phyloP scores from a whole-genome alignment of 2,113 vertebrate genomes.

The Serinus canaria region DNA sequence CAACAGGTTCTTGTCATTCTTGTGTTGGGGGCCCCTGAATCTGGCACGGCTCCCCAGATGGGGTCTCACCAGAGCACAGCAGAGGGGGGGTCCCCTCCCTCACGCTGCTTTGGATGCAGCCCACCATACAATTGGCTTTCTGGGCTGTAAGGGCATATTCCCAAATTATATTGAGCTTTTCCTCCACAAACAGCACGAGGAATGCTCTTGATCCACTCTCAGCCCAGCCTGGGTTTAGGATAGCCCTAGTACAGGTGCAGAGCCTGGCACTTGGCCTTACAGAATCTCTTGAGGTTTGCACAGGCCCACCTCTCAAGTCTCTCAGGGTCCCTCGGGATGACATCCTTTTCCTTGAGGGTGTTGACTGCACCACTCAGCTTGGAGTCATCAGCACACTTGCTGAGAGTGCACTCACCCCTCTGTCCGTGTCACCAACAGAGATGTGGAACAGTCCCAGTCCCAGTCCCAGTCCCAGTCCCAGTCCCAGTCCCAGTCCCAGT shows the following conservation, averaged over 20 bases:
- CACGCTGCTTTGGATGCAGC: background rate
- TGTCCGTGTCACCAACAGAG: rapidly evolving
- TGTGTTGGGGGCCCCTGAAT: background rate
- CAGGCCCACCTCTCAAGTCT: background rate
- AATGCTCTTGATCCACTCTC: background rate
- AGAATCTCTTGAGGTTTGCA: background rate
- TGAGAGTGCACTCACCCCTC: background rate
- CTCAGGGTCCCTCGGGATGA: background rate
- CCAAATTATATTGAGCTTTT: background rate
- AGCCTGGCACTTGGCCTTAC: too few species aligned
- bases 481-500: background rate
- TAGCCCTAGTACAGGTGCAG: too few species aligned
- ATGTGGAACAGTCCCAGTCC: background rate
- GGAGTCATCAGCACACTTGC: too few species aligned
- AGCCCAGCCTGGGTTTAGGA: background rate
- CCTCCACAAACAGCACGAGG: background rate
- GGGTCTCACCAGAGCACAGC: background rate
- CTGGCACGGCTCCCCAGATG: background rate
- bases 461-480: too few species aligned
- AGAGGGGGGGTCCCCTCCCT: rapidly evolving
- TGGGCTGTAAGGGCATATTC: too few species aligned
- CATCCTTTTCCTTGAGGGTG: background rate
- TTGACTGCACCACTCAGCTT: background rate
- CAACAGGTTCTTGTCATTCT: background rate
- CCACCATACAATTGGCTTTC: background rate